Conservation (phyloP, 2,888 invertebrate species). For the Cryptus armator region DNA sequence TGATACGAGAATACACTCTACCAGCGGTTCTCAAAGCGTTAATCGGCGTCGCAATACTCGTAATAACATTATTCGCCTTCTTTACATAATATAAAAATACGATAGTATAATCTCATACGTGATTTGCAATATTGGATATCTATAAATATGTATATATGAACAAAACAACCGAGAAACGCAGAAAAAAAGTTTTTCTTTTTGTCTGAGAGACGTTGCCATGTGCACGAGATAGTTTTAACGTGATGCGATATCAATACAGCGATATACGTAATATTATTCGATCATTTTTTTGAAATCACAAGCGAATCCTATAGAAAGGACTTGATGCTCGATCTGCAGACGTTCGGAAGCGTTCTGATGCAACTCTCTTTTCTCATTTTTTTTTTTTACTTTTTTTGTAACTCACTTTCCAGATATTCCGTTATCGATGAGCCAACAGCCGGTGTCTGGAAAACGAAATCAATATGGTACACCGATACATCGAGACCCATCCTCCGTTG, state of each 20-base stretch:
- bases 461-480: not conserved
- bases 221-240: not conserved
- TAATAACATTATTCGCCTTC: not conserved
- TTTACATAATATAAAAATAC: not conserved
- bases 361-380: not conserved
- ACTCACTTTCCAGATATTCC: constrained; percentile 3
- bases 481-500: not conserved
- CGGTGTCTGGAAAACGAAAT: not conserved
- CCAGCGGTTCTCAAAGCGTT: constrained; percentile 1
- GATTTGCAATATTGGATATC: not conserved
- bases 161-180: not conserved
- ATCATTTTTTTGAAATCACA: constrained; percentile 10
- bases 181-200: not conserved
- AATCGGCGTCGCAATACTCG: not conserved
- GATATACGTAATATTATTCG: constrained; percentile 18
- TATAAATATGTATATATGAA: not conserved
- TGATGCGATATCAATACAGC: not conserved
- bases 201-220: not conserved
- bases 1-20: not conserved
- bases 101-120: too few species aligned
- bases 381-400: not conserved
- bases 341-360: not conserved
- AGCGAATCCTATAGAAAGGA: not conserved
- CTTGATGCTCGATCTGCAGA: not conserved
- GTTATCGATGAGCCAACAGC: constrained; percentile 1